Base-by-base conservation (phyloP, 1,140 invertebrate genomes). In the Luehdorfia chinensis region DNA sequence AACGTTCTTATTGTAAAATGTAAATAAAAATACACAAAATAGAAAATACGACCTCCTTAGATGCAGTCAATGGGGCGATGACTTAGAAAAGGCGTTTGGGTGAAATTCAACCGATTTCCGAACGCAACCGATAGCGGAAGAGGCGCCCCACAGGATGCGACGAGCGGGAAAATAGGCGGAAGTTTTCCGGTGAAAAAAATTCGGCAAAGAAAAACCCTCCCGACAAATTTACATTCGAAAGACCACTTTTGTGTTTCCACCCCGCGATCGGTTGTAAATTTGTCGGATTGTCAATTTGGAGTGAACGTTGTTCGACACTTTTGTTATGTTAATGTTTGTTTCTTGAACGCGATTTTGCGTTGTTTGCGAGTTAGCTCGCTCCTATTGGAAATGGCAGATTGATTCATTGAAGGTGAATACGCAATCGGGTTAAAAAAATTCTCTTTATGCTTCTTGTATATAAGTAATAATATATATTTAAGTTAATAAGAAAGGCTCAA, bases 161-260 rank as follows among this genome's bases (percentile, higher is more conserved):
- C 64, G 69, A 79, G 69, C 76, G 76, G 69, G 78, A 83, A 81
- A 83, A 83, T 75, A 75, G 69, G 72, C 78, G 78, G 78, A 85
- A 83, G 75, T 79, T 69, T 74, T 62, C 59, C 55, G 67, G 47
- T 56, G 62, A 50, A 71, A 79, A 72, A 74, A 81, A 79, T 21
- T 21, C 30, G 47, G 45, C 46, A 53, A 83, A 79, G 66, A 78
- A 74, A 66, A 55, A 62, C 61, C 47, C 56, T 50, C 19, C 36
- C 46, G 58, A 64, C 61, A 66, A 73, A 85, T 85, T 85, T 84
- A 71, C 81, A 85, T 84, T 65, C 68, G 68, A 75, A 77, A 77
- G 8, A 77, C 28, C 76, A 74, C 66, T 79, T 70, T 74, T 74
- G 67, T 69, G 55, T 58, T 64, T 21, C 54, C 62, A 45, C 66